Evolutionary conservation across 2,113 vertebrate genomes (phyloP), one percentile per base, ranked within the genome.

Genomic region (Epinephelus moara): DNA sequence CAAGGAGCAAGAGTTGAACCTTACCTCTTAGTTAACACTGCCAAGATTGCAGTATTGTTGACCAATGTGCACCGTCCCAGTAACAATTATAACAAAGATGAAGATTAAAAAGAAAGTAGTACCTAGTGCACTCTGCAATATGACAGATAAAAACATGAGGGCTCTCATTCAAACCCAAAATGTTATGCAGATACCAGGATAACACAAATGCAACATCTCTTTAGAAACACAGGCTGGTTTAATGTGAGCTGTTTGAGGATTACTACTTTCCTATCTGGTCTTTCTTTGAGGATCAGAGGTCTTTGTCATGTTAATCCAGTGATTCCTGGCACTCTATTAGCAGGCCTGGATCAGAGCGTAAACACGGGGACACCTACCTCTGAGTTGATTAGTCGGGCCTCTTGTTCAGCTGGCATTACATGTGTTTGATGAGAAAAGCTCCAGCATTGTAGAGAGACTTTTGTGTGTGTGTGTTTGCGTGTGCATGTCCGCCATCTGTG

Each of bases 301-400:
- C 81, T 90, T 92, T 92, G 78, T 90, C 84, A 86, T 94, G 91
- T 77, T 88, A 93, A 94, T 93, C 89, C 84, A 73, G 25, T 90
- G 85, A 91, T 83, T 85, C 82, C 80, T 85, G 79, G 47, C 78
- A 80, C 85, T 92, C 74, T 76, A 78, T 88, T 85, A 89, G 60
- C 79, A 62, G 82, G 78, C 75, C 57, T 75, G 80, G 84, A 91
- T 92, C 73, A 88, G 78, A 82, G 53, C 61, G 1, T 71, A 59
- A 84, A 86, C 52, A 86, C 21, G 69, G 33, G 78, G 84, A 89
- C 56, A 87, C 78, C 85, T 53, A 78, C 82, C 75, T 85, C 89
- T 14, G 53, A 83, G 80, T 82, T 92, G 83, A 92, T 92, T 92
- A 81, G 86, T 77, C 13, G 63, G 84, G 59, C 76, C 78, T 89